Evolutionary conservation across 1,140 invertebrate species (phyloP), one percentile per base, ranked within the genome.

Genomic region (Lucilia sericata): DNA sequence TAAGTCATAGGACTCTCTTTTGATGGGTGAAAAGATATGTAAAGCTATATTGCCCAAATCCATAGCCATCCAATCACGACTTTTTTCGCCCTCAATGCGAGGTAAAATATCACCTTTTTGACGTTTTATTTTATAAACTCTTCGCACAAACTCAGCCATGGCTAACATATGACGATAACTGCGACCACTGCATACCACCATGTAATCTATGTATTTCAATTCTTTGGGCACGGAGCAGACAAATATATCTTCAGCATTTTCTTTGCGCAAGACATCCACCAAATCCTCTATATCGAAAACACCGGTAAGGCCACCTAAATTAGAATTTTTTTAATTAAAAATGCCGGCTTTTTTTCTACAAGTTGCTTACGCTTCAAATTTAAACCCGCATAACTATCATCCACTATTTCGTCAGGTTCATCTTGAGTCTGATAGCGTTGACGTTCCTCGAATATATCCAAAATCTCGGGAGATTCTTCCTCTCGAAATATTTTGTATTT

Each of bases 21-120:
- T 92, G 87, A 94, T 91, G 7, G 92, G 90, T 36, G 94, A 94
- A 91, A 98, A 97, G 85, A 99, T 94, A 88, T 99, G 97, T n/a
- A 99, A 88, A 2, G 95, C 95, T 86, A 99, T 98, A 89, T 98
- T 98, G 97, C 96, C 96, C 92, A 99, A 93, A 93, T 99, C 97
- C 88, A 99, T 88, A 51, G 97, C 97, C 87, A 97, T 93, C 98
- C 97, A 99, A 86, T 97, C 94, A 60, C 93, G 92, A 74, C 94
- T 94, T 82, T 93, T 91, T 89, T 94, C 92, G 30, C 97, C 97
- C 92, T 98, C 96, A 85, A 97, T 93, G 86, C 92, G 93, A 3
- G 97, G 95, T 86, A 96, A 92, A 30, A 90, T 85, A 91, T 98
- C 97, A 65, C 87, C 91, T 82, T 91, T 88, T 82, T 93, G 85